Evolutionary conservation across 2,797 vertebrate genomes (phyloP), one percentile per base, ranked within the genome.

Genomic region (Rhinella marina): DNA sequence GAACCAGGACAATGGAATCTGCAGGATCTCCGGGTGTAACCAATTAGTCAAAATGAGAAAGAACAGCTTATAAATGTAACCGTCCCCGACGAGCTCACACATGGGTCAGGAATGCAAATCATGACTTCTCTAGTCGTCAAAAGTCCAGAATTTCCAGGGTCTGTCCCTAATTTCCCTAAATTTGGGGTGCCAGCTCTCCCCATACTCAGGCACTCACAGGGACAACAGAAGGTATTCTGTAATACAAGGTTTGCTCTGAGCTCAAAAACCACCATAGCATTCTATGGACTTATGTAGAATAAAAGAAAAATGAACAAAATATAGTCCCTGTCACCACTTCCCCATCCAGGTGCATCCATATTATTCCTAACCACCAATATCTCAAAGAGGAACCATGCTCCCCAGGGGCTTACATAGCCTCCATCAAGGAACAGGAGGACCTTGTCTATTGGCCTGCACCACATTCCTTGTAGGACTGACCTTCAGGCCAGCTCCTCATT

Each of bases 1-100:
- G 10, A 41, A 56, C 52, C 56, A 41, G 29, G 61, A 68, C 64
- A 27, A 27, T 32, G 82, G 82, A 84, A 84, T 57, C 61, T 56
- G 59, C 52, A 70, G 48, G 27, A 83, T 23, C 81, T 72, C 64
- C 19, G 52, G 7, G 62, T 27, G 25, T 72, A 83, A 56, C n/a
- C 81, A 72, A 70, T 70, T 83, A 56, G 52, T 56, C 54, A 27
- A 16, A 57, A 68, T n/a, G 41, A n/a, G 23, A 10, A 54, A 54
- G 1, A 77, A 25, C 50, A 25, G n/a, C 48, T 54, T 73, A 9
- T 73, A 25, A 50, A 75, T n/a, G 32, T 50, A 19, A 75, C 41
- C 11, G 72, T 75, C 41, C 72, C 23, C 23, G 12, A 75, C 23
- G 13, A 19, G 41, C 41, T 13, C 8, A 7, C 41, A 75, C 32